Evolutionary conservation across 2,113 vertebrate genomes (phyloP).

Genomic region (Mustela nigripes): DNA sequence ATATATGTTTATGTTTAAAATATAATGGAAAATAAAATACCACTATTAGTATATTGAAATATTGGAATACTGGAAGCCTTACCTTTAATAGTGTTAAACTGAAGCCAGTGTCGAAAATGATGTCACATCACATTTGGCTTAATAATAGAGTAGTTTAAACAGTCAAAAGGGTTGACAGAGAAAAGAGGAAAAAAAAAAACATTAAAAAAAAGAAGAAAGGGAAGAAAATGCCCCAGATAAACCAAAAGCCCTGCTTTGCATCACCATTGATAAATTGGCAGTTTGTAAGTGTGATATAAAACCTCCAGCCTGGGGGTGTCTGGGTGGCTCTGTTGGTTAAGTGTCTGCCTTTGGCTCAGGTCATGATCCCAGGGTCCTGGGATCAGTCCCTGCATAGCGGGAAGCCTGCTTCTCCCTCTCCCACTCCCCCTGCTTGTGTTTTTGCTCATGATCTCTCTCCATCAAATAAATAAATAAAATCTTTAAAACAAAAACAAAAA

Average conservation of each 20-base stretch:
- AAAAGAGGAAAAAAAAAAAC: neutral
- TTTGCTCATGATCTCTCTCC: too few relatives aligned
- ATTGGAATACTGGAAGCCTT: neutral
- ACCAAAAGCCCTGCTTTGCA: neutral
- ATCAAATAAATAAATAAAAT: too few relatives aligned
- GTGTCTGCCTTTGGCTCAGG: too few relatives aligned
- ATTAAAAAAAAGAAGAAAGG: neutral
- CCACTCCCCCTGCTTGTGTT: too few relatives aligned
- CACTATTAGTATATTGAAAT: neutral
- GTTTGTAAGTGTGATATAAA: neutral
- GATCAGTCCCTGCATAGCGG: too few relatives aligned
- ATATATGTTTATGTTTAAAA: neutral
- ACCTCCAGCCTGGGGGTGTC: neutral
- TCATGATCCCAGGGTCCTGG: too few relatives aligned
- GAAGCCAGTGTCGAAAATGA: neutral
- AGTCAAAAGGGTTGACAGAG: neutral
- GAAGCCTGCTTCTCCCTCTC: too few relatives aligned
- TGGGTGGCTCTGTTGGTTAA: too few relatives aligned
- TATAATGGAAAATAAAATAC: neutral
- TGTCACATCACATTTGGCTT: neutral
- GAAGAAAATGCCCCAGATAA: neutral
- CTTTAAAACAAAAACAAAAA: too few relatives aligned
- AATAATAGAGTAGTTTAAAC: neutral
- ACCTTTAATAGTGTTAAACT: neutral
- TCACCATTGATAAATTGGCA: neutral